Percentiles rank a stretch among this genome's conserved stretches.
Conservation (phyloP, 2,113 vertebrate species). For the Dryoscopus gambensis region DNA sequence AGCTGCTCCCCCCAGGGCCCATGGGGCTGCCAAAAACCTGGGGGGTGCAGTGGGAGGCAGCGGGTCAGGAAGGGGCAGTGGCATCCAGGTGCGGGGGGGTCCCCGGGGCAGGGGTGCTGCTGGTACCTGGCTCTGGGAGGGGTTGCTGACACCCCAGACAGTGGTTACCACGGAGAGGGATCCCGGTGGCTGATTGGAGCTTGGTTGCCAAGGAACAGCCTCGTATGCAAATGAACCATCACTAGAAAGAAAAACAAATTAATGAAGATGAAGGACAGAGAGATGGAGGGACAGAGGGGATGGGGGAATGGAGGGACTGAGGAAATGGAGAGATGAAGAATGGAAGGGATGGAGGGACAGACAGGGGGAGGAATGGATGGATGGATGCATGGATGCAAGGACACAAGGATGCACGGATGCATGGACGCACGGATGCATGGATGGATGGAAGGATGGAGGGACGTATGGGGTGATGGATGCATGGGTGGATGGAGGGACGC, state of each 20-base stretch:
- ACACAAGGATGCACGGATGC: no score
- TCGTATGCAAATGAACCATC: slow-evolving; percentile 82
- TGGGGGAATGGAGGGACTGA: neutral
- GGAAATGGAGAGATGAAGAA: neutral
- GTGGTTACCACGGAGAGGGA: slow-evolving; percentile 94
- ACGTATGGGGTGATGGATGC: neutral
- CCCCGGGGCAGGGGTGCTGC: fast-evolving
- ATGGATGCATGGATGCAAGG: neutral
- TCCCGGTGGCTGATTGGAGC: slow-evolving; percentile 84
- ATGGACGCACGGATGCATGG: neutral
- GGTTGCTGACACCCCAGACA: slow-evolving; percentile 90
- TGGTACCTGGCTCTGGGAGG: slow-evolving; percentile 89
- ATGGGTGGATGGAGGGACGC: neutral
- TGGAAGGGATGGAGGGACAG: neutral
- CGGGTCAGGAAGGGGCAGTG: neutral
- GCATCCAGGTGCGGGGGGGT: fast-evolving
- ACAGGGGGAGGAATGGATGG: neutral
- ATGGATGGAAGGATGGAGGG: neutral
- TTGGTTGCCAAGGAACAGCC: slow-evolving; percentile 85
- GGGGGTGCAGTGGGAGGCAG: neutral
- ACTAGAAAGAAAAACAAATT: slow-evolving; percentile 63
- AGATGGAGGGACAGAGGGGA: neutral
- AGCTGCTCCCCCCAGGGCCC: slow-evolving; percentile 88
- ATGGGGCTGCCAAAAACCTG: slow-evolving; percentile 89
- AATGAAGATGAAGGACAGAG: neutral